Evolutionary conservation across 92 coral and sea anemone species (phyloP).

Genomic region (Bergia sp.): DNA sequence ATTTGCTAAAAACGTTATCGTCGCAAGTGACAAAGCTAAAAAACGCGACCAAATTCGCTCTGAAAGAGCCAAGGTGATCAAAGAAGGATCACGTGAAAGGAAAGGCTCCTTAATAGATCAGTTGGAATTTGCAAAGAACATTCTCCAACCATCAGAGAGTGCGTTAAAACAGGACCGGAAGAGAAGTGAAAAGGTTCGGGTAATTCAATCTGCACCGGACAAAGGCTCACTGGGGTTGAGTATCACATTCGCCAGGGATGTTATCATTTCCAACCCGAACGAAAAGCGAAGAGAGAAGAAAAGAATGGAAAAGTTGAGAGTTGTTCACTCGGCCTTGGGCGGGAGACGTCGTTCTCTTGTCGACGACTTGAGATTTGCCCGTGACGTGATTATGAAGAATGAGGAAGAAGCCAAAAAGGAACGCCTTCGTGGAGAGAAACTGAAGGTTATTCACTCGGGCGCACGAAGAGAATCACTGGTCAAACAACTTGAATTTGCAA

Average conservation of each 20-base stretch:
- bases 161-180: background rate
- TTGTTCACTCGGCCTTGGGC: background rate
- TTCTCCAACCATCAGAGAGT: background rate
- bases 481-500: conserved; percentile 2
- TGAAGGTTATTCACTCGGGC: conserved; percentile 24
- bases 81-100: background rate
- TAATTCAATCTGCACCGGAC: background rate
- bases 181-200: conserved; percentile 4
- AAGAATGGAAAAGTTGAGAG: conserved; percentile 7
- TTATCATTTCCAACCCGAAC: background rate
- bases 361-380: conserved; percentile 23
- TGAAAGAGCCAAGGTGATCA: conserved; percentile 22
- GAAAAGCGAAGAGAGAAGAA: conserved; percentile 8
- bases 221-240: background rate
- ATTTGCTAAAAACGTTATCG: conserved; percentile 5
- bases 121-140: background rate
- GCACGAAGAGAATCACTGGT: conserved; percentile 13
- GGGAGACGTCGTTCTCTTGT: conserved; percentile 26
- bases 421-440: conserved; percentile 2
- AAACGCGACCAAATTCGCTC: background rate
- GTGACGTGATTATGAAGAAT: background rate
- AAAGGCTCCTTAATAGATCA: conserved; percentile 2
- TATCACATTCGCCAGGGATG: background rate
- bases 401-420: background rate
- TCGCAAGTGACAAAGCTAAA: background rate